A percentile compares a stretch with the other conserved stretches of the same genome.
These are phyloP conservation scores for Dicaeum eximium DNA, from an alignment of 2,113 vertebrate species.

Conservation along the genomic window DNA sequence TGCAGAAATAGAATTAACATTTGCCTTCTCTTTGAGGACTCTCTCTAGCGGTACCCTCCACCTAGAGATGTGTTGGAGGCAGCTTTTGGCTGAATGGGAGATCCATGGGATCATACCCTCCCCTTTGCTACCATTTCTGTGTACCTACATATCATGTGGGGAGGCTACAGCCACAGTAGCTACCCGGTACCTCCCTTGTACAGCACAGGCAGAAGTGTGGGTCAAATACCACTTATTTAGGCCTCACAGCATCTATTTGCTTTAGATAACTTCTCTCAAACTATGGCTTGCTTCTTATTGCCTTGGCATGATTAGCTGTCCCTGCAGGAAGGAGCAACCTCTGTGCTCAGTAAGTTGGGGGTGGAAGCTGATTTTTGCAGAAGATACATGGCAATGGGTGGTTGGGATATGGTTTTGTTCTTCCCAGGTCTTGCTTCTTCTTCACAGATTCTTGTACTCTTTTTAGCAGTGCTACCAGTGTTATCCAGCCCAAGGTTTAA, in stretches of 20 bases:
- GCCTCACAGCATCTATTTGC: background rate
- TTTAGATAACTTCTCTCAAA: background rate
- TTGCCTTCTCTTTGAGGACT: background rate
- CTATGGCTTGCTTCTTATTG: background rate
- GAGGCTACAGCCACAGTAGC: background rate
- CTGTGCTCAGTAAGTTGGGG: background rate
- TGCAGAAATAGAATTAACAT: background rate
- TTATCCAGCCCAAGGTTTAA: background rate
- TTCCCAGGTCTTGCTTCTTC: background rate
- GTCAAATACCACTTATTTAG: background rate
- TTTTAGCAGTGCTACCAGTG: background rate
- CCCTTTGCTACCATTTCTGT: background rate
- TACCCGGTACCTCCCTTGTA: background rate
- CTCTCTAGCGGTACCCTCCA: background rate
- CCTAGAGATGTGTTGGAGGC: background rate
- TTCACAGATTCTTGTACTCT: background rate
- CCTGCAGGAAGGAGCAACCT: background rate
- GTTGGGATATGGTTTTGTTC: background rate
- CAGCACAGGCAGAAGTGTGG: background rate
- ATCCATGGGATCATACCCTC: background rate
- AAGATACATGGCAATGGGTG: background rate
- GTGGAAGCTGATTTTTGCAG: background rate
- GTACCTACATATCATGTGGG: fast-evolving
- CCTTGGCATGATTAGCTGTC: background rate
- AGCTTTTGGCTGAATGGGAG: background rate